Conservation (phyloP, 2,888 invertebrate species). For the Himalopsyche tibetana region DNA sequence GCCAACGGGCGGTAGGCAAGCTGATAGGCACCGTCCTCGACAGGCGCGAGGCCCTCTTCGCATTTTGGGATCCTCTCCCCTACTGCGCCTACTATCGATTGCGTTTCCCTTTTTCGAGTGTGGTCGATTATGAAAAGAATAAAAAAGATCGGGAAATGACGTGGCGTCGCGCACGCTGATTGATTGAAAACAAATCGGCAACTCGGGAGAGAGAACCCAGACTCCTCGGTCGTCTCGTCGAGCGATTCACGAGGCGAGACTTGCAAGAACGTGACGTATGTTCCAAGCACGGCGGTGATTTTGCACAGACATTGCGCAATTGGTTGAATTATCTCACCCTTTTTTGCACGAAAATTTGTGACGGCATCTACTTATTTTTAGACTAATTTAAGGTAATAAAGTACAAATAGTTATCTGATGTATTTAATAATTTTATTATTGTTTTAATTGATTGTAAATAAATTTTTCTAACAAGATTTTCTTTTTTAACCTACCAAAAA, state of each 20-base stretch:
- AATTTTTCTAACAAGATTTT: too few species aligned
- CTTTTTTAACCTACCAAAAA: too few species aligned
- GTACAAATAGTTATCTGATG: slow-evolving; percentile 51
- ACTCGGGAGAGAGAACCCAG: slow-evolving; percentile 62
- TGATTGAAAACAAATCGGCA: slow-evolving; percentile 39
- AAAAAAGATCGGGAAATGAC: slow-evolving; percentile 67
- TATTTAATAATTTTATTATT: slow-evolving; percentile 42
- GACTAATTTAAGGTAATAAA: slow-evolving; percentile 48
- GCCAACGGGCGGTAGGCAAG: slow-evolving; percentile 78
- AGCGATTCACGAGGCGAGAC: neutral
- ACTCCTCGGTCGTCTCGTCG: slow-evolving; percentile 48
- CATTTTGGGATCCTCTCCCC: slow-evolving; percentile 90
- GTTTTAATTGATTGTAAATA: slow-evolving; percentile 23
- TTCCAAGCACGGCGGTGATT: neutral
- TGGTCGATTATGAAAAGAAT: slow-evolving; percentile 77
- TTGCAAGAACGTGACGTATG: neutral
- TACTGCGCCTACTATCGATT: slow-evolving; percentile 92
- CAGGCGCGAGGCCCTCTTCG: slow-evolving; percentile 87
- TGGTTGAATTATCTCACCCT: neutral
- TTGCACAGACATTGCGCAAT: neutral
- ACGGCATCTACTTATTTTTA: slow-evolving; percentile 49
- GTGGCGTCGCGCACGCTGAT: slow-evolving; percentile 38
- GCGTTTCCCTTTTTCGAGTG: slow-evolving; percentile 82
- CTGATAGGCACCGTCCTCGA: slow-evolving; percentile 83
- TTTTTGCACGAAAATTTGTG: neutral